Base-by-base conservation (phyloP, 2,888 invertebrate species). In the Cryptophagus acutangulus region DNA sequence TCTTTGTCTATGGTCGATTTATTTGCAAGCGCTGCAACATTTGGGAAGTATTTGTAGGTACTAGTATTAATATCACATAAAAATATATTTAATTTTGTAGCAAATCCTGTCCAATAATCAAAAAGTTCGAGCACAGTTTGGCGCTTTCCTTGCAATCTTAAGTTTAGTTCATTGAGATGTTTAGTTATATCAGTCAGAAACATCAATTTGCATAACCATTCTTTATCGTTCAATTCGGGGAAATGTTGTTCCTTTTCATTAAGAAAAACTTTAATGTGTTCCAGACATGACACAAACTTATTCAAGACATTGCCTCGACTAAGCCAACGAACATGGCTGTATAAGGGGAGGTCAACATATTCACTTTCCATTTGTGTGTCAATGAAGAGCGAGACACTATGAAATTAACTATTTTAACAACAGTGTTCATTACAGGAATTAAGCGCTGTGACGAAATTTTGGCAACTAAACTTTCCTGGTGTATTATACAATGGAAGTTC, bases 21-120 rank as follows among this genome's bases (percentile, higher is more conserved):
- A 38, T 33, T 38, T 33, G 33, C 40, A 35, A 34, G 28, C 28
- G 35, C 33, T 40, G 10, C 16, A 33, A 40, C 26, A 40, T 40
- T 40, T 40, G 40, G 40, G 25, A 40, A 40, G 40, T 40, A 43
- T 43, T 40, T 43, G 29, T 35, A 40, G 38, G 40, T 40, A 43
- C 33, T 29, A 25, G 40, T n/a, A n/a, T n/a, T n/a, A n/a, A n/a
- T n/a, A n/a, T n/a, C n/a, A n/a, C n/a, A n/a, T n/a, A n/a, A n/a
- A n/a, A n/a, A 41, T 42, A 42, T 33, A 41, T 42, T 33, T 38
- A 42, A 40, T 42, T 42, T 42, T 38, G 37, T 42, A 40, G 38
- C 20, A 33, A 40, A 40, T 38, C 16, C 37, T 28, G 20, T 40
- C 40, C 35, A 40, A 33, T 33, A 40, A 29, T 36, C 40, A 36